Percentiles rank a stretch among this genome's conserved stretches.
phyloP scores from a whole-genome alignment of 2,888 invertebrate species.

The Sepiola atlantica region DNA sequence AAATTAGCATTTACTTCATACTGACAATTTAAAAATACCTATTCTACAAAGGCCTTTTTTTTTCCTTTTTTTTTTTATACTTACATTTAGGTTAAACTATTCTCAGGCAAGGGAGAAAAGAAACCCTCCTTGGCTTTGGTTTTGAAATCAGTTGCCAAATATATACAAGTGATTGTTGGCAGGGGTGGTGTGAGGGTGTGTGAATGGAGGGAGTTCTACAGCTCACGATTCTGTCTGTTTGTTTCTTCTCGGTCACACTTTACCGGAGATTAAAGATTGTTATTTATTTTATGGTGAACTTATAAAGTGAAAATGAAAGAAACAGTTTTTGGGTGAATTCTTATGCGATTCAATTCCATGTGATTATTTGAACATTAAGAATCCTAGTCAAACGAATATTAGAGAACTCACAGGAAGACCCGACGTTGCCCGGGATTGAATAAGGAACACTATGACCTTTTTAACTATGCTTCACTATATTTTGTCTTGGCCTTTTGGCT shows the following conservation, averaged over 20 bases:
- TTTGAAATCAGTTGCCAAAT: background rate
- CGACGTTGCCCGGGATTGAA: too few relatives aligned
- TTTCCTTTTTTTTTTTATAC: too few relatives aligned
- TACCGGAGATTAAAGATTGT: background rate
- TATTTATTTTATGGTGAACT: background rate
- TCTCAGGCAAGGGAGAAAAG: background rate
- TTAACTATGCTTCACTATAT: too few relatives aligned
- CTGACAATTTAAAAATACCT: too few relatives aligned
- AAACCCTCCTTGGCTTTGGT: background rate
- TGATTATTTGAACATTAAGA: background rate
- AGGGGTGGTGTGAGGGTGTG: too few relatives aligned
- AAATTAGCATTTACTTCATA: too few relatives aligned
- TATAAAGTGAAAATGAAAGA: background rate
- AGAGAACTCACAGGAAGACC: too few relatives aligned
- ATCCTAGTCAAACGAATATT: too few relatives aligned
- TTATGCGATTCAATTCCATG: background rate
- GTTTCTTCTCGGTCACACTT: background rate
- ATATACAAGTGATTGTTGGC: background rate
- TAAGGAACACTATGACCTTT: too few relatives aligned
- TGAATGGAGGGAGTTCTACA: background rate
- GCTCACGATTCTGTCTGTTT: background rate
- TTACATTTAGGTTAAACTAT: background rate
- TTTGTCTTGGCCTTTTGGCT: too few relatives aligned
- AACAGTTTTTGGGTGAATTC: background rate
- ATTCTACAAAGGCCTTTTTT: too few relatives aligned